Base-by-base conservation (phyloP, 1,140 invertebrate genomes). In the Saxidomus purpurata region DNA sequence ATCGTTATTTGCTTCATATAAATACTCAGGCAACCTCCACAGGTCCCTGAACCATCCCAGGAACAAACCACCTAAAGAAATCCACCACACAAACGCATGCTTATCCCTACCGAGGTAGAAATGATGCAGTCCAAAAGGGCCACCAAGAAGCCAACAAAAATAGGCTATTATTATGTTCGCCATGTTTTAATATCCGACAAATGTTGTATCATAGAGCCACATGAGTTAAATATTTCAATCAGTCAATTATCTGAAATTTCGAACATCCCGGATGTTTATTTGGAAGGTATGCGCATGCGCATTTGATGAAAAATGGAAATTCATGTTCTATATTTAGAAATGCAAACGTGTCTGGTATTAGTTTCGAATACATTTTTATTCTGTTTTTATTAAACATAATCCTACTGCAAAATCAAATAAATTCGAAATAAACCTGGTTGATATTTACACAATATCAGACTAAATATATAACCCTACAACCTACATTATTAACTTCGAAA, bases 11-110 rank as follows among this genome's bases (percentile, higher is more conserved):
- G 97, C 98, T 93, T 99, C 98, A 71, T 97, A 96, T 0, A 99
- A 98, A 96, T 99, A 99, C 47, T 97, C 96, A 0, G 98, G 98
- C 81, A 99, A 98, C 81, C 97, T 97, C 92, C 98, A 98, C 0
- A 99, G 93, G 94, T 99, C 99, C 28, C 97, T 96, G 0, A 99
- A 90, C 98, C 98, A 99, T 3, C 98, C 98, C 15, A 98, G 93
- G 4, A 98, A 98, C 93, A 98, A 98, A 4, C 98, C 98, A 22
- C 98, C 98, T 15, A 98, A 96, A 1, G 98, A 98, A 71, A 97
- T 97, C 96, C 98, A 98, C 97, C 98, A 98, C 0, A 99, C 96
- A 93, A 99, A 98, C 0, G 98, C 98, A 93, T 99, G 98, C n/a
- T 97, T 96, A 95, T 99, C 98, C 83, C 98, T 96, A 67, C 97